Evolutionary conservation across 1,140 invertebrate species (phyloP).

Genomic region (Cotesia vestalis): DNA sequence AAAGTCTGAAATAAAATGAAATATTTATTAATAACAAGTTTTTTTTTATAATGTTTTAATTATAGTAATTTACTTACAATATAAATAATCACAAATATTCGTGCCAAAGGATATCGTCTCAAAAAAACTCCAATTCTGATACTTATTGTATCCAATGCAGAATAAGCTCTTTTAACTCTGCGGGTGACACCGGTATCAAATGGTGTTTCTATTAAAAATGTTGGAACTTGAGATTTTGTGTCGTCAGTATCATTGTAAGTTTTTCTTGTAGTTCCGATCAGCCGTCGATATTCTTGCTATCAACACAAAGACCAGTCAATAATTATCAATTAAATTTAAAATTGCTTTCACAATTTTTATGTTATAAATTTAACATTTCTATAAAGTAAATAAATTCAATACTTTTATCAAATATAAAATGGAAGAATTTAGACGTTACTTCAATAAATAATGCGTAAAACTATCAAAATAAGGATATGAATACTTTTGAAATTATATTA

Average conservation of each 20-base stretch:
- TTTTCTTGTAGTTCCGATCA: constrained; percentile 54
- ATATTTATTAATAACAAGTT: constrained; percentile 16
- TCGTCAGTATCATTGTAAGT: constrained; percentile 73
- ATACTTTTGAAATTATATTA: no score
- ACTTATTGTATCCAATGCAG: constrained; percentile 78
- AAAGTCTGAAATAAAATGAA: constrained; percentile 66
- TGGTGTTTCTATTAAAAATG: constrained; percentile 78
- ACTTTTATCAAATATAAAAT: no score
- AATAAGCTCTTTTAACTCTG: constrained; percentile 82
- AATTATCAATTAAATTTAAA: not conserved
- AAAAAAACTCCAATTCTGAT: constrained; percentile 82
- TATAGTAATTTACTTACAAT: constrained; percentile 65
- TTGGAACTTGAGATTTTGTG: constrained; percentile 75
- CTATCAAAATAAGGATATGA: no score
- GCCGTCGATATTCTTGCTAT: constrained; percentile 66
- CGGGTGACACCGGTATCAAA: constrained; percentile 81
- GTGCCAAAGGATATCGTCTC: constrained; percentile 80
- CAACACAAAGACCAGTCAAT: constrained; percentile 29
- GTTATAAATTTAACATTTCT: no score
- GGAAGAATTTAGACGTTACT: no score
- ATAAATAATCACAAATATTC: constrained; percentile 81
- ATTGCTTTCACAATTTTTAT: no score
- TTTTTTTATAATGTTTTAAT: constrained; percentile 6
- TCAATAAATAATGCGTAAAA: no score
- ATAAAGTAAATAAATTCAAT: no score